Base-by-base conservation (phyloP, 2,888 invertebrate genomes). In the Drosophila anomelani region DNA sequence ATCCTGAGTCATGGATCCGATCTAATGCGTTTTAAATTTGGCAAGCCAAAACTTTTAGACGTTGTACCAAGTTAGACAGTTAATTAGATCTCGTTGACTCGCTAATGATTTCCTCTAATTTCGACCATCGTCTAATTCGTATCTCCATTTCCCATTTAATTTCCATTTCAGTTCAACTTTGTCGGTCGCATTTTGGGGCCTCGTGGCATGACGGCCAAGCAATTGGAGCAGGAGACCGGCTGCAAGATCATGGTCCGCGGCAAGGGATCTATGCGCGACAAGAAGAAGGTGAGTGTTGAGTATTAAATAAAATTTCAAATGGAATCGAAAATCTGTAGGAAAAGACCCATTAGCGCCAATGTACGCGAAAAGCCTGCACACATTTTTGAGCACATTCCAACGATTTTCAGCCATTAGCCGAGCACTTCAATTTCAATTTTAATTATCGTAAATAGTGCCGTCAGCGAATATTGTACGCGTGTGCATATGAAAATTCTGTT, bases 211-310 rank as follows among this genome's bases (percentile, higher is more conserved):
- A 99, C 99, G 82, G 99, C 99, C 61, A 99, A 99, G 94, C 99
- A 99, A 94, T 94, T 99, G 93, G 99, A 99, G 94, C 98, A 99
- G 94, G 99, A 99, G 94, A 99, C 99, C 90, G 99, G 99, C 89
- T 99, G 99, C 94, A 99, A 99, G 95, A 99, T 99, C 92, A 99
- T 99, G 99, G 99, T 99, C 91, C 95, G 99, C 94, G 99, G 99
- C 93, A 98, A 98, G 94, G 99, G 99, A 79, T 99, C 99, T 73
- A 99, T 99, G 99, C 95, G 99, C 93, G 99, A 99, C 93, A 99
- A 99, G 95, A 98, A 98, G 94, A 99, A 99, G 97, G 99, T 99
- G 94, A 94, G 94, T 71, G n/a, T 9, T 3, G 20, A 9, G 38
- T 15, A 43, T 36, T 12, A 15, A 44, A 10, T 61, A 7, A 4